Percentiles rank a stretch among this genome's conserved stretches.
Evolutionary conservation across 2,888 invertebrate species (phyloP).

Genomic region (Plebejus melissa): DNA sequence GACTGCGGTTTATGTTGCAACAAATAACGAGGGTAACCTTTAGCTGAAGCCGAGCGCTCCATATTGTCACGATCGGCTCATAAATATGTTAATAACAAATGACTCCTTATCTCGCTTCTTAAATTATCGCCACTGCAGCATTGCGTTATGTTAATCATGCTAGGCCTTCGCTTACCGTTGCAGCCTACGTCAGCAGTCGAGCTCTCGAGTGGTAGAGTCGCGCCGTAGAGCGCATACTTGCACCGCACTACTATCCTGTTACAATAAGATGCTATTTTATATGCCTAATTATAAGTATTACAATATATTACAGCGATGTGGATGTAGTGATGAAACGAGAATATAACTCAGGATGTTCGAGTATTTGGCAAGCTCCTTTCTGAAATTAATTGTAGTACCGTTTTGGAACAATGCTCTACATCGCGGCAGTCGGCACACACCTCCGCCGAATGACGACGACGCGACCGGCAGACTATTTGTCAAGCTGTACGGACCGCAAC

Average conservation of each 20-base stretch:
- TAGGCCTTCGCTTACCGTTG: conserved; percentile 37
- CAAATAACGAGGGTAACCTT: conserved; percentile 76
- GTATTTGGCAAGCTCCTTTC: conserved; percentile 13
- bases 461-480: conserved; percentile 50
- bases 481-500: conserved; percentile 59
- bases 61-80: conserved; percentile 71
- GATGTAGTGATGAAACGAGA: not conserved
- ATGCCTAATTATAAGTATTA: not conserved
- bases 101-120: conserved; percentile 52
- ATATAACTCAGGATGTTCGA: not conserved
- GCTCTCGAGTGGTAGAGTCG: not conserved
- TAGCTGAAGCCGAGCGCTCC: conserved; percentile 61
- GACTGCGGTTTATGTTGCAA: conserved; percentile 49
- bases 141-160: conserved; percentile 45
- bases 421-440: not conserved
- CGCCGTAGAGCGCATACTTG: not conserved
- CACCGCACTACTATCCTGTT: not conserved
- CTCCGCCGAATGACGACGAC: conserved; percentile 7
- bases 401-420: conserved; percentile 8
- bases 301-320: not conserved
- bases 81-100: conserved; percentile 62
- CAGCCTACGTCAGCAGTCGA: conserved; percentile 29
- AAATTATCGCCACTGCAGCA: conserved; percentile 50
- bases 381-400: not conserved
- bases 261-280: not conserved